Conservation (phyloP, 2,113 vertebrate genomes). For the Gopherus flavomarginatus region DNA sequence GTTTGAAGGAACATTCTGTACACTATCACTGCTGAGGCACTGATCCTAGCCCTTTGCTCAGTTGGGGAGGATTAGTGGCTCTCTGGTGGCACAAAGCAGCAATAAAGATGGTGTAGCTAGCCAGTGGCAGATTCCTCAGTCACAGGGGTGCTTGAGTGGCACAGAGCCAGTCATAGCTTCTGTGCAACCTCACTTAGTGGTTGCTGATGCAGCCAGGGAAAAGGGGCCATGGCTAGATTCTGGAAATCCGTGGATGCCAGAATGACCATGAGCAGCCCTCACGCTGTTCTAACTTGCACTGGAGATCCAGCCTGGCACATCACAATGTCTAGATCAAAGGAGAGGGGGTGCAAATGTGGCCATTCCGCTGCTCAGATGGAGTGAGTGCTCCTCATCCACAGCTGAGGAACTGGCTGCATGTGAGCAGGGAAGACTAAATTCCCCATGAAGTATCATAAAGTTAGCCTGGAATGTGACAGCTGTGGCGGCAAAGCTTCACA, state of each 20-base stretch:
- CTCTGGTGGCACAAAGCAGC: background rate
- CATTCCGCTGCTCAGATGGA: background rate
- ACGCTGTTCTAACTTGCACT: background rate
- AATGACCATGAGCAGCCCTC: background rate
- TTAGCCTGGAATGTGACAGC: slow-evolving; percentile 26
- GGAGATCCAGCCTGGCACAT: background rate
- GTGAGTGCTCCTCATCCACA: background rate
- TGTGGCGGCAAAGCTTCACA: slow-evolving; percentile 2
- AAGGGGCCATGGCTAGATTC: background rate
- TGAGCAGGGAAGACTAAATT: slow-evolving; percentile 18
- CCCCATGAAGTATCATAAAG: slow-evolving; percentile 31
- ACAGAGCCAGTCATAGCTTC: background rate
- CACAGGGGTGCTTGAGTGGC: background rate
- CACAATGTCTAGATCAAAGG: background rate
- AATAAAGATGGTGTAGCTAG: background rate
- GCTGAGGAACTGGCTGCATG: background rate
- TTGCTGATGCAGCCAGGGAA: background rate
- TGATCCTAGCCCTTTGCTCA: background rate
- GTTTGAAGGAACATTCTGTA: background rate
- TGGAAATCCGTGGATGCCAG: background rate
- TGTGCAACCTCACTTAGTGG: background rate
- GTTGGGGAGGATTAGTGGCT: background rate
- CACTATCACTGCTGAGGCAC: background rate
- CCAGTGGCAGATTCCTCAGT: background rate
- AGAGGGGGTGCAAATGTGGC: background rate